Conservation (phyloP, 2,113 vertebrate species). For the Toxostoma redivivum region DNA sequence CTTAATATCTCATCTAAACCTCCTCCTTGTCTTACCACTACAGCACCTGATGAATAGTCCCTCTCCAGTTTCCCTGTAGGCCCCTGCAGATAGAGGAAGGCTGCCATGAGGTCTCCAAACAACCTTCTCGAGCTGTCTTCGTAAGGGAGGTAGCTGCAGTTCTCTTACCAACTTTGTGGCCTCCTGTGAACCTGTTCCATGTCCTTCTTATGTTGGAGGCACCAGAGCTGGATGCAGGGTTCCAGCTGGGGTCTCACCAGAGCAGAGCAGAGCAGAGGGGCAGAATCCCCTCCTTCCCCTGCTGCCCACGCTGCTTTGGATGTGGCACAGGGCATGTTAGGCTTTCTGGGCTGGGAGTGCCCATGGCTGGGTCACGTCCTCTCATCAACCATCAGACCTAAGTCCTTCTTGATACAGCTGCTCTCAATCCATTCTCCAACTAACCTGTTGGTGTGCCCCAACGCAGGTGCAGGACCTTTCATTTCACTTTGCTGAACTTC, state of each 20-base stretch:
- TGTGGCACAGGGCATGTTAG: rapidly evolving
- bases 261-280: neutral
- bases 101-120: neutral
- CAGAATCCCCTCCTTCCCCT: neutral
- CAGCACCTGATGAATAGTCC: no score
- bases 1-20: neutral
- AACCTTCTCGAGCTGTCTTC: neutral
- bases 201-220: rapidly evolving
- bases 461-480: neutral
- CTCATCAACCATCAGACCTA: neutral
- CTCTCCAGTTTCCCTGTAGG: neutral
- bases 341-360: rapidly evolving
- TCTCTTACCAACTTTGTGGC: neutral
- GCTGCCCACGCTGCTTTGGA: neutral
- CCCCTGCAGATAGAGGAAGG: neutral
- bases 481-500: neutral
- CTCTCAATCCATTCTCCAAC: neutral
- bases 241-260: neutral
- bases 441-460: neutral
- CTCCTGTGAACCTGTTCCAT: neutral
- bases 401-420: neutral
- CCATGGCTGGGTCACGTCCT: rapidly evolving
- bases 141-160: neutral
- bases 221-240: neutral
- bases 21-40: neutral